A percentile compares a stretch with the other conserved stretches of the same genome.
These are phyloP conservation scores for Chaitophorus viminalis DNA, from an alignment of 2,888 invertebrate genomes.

Conservation along the genomic window DNA sequence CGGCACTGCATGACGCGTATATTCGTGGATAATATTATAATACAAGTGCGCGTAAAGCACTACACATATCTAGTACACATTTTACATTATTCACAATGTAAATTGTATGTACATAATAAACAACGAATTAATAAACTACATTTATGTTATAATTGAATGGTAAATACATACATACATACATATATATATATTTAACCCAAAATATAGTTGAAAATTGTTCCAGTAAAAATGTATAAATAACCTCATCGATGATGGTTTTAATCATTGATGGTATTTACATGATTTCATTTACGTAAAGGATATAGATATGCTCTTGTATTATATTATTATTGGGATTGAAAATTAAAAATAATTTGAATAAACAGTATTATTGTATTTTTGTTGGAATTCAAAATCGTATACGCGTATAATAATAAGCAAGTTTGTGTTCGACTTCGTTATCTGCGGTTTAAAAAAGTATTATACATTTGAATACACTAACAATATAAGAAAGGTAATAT, in stretches of 20 bases:
- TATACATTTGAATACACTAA: too few species aligned
- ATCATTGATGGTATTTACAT: background rate
- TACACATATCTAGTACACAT: too few species aligned
- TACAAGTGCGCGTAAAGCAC: too few species aligned
- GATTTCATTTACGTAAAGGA: too few species aligned
- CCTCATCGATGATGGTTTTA: background rate
- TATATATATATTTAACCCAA: too few species aligned
- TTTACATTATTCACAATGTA: background rate
- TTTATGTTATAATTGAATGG: background rate
- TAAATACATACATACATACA: too few species aligned
- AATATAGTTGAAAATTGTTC: background rate
- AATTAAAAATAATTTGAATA: background rate
- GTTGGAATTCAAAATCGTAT: background rate
- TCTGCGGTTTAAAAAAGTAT: too few species aligned
- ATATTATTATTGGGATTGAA: background rate
- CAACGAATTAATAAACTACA: background rate
- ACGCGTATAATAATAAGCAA: background rate
- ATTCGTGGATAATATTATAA: background rate
- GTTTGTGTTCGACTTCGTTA: too few species aligned
- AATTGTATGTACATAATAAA: constrained; percentile 21
- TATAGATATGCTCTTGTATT: too few species aligned
- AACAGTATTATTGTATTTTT: background rate
- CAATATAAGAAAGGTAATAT: too few species aligned
- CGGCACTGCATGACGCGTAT: background rate
- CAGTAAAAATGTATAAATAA: background rate